Evolutionary conservation across 2,797 vertebrate species (phyloP).

Genomic region (Eurystomus glaucurus): DNA sequence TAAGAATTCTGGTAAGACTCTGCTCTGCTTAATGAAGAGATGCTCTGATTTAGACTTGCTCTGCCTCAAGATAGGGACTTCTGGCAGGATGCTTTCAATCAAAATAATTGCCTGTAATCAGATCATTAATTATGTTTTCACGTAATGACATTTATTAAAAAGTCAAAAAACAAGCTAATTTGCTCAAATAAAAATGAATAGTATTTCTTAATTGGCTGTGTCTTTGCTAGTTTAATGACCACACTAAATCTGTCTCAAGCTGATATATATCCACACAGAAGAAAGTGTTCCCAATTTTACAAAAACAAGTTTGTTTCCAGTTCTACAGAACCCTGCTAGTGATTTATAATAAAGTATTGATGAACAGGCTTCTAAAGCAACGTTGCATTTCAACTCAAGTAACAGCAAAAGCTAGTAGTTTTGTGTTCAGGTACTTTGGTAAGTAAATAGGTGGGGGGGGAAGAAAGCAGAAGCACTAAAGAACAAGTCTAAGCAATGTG

Average conservation of each 20-base stretch:
- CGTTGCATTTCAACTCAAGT: not conserved
- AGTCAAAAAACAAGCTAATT: constrained; percentile 42
- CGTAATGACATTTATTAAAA: constrained; percentile 44
- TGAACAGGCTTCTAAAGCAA: not conserved
- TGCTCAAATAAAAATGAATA: constrained; percentile 52
- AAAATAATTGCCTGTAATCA: constrained; percentile 57
- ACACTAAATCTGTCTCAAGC: constrained; percentile 22
- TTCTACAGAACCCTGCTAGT: not conserved
- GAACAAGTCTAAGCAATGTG: not conserved
- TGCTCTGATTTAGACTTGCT: not conserved
- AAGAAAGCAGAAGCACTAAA: not conserved
- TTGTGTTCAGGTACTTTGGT: not conserved
- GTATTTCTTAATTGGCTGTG: constrained; percentile 34
- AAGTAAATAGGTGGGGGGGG: not conserved
- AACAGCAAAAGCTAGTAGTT: constrained; percentile 3
- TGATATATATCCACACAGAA: not conserved
- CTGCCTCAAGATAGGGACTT: constrained; percentile 12
- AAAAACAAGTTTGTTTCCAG: constrained; percentile 15
- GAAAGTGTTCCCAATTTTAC: not conserved
- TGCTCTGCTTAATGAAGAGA: not conserved
- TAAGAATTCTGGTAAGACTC: not conserved
- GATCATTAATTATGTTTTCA: constrained; percentile 55
- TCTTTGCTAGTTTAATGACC: constrained; percentile 36
- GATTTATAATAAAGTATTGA: constrained; percentile 37
- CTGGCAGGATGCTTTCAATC: constrained; percentile 17